phyloP scores from a whole-genome alignment of 2,113 vertebrate genomes.

The Zapornia atra region DNA sequence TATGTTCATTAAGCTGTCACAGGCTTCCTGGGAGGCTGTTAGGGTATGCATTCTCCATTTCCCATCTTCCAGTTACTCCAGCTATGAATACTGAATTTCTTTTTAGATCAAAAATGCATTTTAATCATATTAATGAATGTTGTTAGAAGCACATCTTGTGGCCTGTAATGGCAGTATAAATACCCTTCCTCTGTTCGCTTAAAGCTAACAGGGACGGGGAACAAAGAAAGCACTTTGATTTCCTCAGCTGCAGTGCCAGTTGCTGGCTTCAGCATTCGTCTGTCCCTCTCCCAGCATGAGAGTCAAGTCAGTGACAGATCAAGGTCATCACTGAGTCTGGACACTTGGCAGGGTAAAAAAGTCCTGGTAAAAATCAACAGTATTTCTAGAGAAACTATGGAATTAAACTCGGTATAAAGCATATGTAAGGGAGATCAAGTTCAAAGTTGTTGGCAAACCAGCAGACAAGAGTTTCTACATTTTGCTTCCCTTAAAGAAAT shows the following conservation, averaged over 20 bases:
- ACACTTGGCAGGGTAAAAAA: neutral
- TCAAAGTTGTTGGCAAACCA: neutral
- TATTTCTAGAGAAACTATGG: neutral
- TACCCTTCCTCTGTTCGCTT: neutral
- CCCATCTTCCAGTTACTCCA: neutral
- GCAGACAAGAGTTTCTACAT: neutral
- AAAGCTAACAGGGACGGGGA: neutral
- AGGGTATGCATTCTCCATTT: neutral
- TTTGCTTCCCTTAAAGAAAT: neutral
- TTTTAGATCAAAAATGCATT: neutral
- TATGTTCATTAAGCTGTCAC: neutral
- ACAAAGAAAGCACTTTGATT: neutral
- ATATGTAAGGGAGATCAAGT: neutral
- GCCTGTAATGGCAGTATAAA: neutral
- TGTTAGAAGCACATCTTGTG: neutral
- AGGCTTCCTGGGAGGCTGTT: neutral
- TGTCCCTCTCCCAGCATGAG: neutral
- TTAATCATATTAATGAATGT: neutral
- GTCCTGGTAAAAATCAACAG: neutral
- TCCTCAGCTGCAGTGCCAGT: neutral
- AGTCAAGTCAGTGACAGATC: neutral
- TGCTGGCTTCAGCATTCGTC: neutral
- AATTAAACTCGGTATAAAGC: neutral
- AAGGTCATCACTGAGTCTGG: neutral
- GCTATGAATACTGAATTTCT: neutral